Conservation (phyloP, 2,888 invertebrate genomes). For the Dione vanillae region DNA sequence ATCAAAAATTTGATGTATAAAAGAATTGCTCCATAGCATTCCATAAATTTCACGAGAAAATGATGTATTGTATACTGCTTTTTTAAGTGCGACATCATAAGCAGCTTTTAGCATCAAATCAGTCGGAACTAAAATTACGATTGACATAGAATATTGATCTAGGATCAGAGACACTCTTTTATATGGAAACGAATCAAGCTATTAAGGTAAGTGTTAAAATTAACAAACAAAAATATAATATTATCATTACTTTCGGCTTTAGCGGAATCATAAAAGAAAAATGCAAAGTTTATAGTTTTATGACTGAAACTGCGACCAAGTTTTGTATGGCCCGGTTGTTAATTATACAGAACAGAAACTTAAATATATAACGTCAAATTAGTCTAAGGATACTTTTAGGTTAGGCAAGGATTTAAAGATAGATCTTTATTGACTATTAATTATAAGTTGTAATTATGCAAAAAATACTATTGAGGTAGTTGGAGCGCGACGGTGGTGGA, state of each 20-base stretch:
- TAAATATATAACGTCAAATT: constrained; percentile 60
- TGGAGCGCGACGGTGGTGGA: no score
- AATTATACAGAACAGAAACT: constrained; percentile 57
- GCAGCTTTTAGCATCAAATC: no score
- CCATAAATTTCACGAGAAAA: no score
- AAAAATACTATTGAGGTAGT: neutral
- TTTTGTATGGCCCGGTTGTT: constrained; percentile 49
- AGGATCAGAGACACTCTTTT: no score
- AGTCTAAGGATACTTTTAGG: neutral
- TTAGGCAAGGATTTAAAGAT: constrained; percentile 4
- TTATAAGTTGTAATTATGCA: neutral
- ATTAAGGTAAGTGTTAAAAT: neutral
- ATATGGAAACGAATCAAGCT: no score
- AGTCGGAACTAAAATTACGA: no score
- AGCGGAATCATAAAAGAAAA: neutral
- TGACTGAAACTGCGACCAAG: constrained; percentile 12
- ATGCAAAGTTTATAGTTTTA: constrained; percentile 12
- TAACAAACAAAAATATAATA: neutral
- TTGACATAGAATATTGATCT: no score
- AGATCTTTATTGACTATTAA: neutral
- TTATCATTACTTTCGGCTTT: neutral
- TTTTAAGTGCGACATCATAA: no score
- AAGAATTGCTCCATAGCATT: no score
- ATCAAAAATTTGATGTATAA: no score
- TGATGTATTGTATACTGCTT: no score